phyloP scores from a whole-genome alignment of 2,113 vertebrate species.

The Rostratula benghalensis region DNA sequence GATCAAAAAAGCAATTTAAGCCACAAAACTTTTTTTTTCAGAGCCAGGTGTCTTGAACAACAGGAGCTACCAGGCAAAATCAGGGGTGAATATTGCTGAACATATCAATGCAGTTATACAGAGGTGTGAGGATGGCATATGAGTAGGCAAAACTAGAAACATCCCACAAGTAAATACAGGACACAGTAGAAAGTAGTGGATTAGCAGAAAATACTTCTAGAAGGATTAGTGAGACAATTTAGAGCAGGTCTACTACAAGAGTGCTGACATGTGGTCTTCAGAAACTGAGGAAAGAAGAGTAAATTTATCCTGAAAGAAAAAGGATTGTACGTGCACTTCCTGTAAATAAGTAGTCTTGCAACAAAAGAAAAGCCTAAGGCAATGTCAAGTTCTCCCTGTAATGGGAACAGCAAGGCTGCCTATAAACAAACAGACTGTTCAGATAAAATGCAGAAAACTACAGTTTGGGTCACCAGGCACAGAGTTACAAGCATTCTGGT shows the following conservation, averaged over 20 bases:
- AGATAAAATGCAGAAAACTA: not conserved
- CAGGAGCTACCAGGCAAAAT: not conserved
- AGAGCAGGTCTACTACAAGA: not conserved
- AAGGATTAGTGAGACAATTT: not conserved
- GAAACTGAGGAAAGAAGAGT: not conserved
- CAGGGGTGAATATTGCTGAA: not conserved
- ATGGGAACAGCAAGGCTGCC: not conserved
- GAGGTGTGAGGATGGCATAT: no score
- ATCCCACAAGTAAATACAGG: not conserved
- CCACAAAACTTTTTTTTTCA: not conserved
- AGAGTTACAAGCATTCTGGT: not conserved
- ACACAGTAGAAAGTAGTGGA: not conserved
- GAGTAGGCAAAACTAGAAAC: not conserved
- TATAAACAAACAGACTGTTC: not conserved
- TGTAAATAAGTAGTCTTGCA: not conserved
- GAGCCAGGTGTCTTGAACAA: not conserved
- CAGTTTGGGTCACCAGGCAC: not conserved
- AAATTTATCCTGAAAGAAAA: not conserved
- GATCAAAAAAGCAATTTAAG: not conserved
- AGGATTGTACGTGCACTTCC: accelerated
- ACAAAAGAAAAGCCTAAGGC: not conserved
- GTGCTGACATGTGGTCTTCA: not conserved
- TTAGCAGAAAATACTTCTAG: not conserved
- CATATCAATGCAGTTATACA: not conserved
- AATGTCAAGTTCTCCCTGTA: not conserved